Conservation (phyloP, 1,140 invertebrate species). For the Lordiphosa stackelbergi region DNA sequence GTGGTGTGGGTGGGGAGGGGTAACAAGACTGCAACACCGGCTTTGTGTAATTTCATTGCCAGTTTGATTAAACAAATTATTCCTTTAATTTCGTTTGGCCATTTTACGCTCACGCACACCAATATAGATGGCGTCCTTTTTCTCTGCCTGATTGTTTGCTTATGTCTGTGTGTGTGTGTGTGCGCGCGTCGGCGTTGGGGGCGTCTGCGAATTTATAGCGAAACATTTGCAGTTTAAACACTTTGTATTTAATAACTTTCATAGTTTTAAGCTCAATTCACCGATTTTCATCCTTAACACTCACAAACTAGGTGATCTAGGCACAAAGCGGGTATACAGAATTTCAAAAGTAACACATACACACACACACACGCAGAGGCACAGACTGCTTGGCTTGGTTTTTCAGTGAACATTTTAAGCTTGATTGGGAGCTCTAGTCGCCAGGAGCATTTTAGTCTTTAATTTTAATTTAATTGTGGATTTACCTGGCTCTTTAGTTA, state of each 20-base stretch:
- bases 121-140: slow-evolving; percentile 65
- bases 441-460: slow-evolving; percentile 7
- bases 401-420: slow-evolving; percentile 17
- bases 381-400: slow-evolving; percentile 65
- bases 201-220: slow-evolving; percentile 39
- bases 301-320: slow-evolving; percentile 36
- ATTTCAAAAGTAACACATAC: slow-evolving; percentile 66
- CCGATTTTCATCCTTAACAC: slow-evolving; percentile 28
- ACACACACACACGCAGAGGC: slow-evolving; percentile 44
- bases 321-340: slow-evolving; percentile 69
- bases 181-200: slow-evolving; percentile 26
- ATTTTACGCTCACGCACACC: slow-evolving; percentile 27
- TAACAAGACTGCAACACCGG: not conserved
- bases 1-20: not conserved
- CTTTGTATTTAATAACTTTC: slow-evolving; percentile 8
- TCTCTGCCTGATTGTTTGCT: slow-evolving; percentile 11
- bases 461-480: slow-evolving; percentile 33
- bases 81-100: slow-evolving; percentile 16
- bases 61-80: no score
- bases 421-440: slow-evolving; percentile 30
- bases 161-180: slow-evolving; percentile 8
- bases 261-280: slow-evolving; percentile 12
- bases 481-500: slow-evolving; percentile 42
- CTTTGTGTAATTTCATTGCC: no score
- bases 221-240: slow-evolving; percentile 12